Conservation (phyloP, 2,113 vertebrate genomes). For the Alces alces region DNA sequence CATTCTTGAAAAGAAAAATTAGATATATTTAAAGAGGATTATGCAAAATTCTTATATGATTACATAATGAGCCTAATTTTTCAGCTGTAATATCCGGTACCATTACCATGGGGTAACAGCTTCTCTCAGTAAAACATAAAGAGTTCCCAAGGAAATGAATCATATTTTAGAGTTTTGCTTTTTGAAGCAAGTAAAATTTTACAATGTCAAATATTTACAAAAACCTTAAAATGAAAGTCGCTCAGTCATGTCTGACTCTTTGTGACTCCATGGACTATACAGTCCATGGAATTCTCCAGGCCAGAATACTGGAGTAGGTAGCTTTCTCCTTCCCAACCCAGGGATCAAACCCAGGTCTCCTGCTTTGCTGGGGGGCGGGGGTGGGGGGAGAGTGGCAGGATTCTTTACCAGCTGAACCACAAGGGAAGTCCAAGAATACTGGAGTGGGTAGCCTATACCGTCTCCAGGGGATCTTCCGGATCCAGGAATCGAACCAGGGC, state of each 20-base stretch:
- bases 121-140: neutral
- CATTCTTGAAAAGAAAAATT: neutral
- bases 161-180: neutral
- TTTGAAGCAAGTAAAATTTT: neutral
- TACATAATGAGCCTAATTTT: neutral
- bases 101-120: neutral
- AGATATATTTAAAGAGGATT: neutral
- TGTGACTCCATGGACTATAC: neutral
- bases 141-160: neutral
- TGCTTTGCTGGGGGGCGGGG: too few relatives aligned
- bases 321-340: neutral
- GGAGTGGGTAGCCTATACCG: neutral
- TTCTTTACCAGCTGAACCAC: neutral
- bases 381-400: too few relatives aligned
- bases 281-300: neutral
- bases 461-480: neutral
- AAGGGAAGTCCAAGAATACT: neutral
- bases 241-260: neutral
- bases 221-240: neutral
- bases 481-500: neutral
- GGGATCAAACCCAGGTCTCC: neutral
- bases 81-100: neutral
- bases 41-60: neutral
- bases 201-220: neutral
- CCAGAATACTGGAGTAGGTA: neutral